Base-by-base conservation (phyloP, 2,888 invertebrate genomes). In the Nebria salina region DNA sequence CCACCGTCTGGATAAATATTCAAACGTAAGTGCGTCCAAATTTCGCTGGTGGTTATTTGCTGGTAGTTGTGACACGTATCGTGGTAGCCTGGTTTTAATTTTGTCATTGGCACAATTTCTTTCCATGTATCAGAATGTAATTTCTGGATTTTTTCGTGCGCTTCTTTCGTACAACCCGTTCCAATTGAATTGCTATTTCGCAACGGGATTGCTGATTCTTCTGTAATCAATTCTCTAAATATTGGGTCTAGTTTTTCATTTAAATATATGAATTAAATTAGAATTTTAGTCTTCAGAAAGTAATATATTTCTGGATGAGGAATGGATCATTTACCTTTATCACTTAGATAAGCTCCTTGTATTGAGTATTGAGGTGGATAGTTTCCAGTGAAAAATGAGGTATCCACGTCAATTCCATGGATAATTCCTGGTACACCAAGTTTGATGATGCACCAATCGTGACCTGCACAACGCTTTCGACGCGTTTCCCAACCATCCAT, bases 401-500 rank as follows among this genome's bases (percentile, higher is more conserved):
- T 93, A 84, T 93, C 93, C 0, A 93, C 88, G 65, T 91, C 86
- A 11, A 92, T 85, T 70, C 91, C 92, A 86, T 89, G 88, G 77
- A 93, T 89, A 26, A 90, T 87, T 82, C 92, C 91, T 70, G 91
- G 90, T 0, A 91, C 88, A 41, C 90, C 91, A 41, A 93, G 85
- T 83, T 91, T 91, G 78, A 93, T 86, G 82, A 93, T 91, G 83
- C 92, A 91, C 92, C 92, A 93, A 83, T 93, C 93, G 82, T 93
- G 92, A 0, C 93, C 93, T 0, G 90, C 87, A 26, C 90, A 89
- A 79, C 93, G 88, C 85, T 91, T 92, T 78, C 93, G 89, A 13
- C 93, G 87, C 0, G 93, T 93, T 86, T 93, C 93, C 93, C 93
- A 93, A 0, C 93, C 93, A 83, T 93, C 93, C 93, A 93, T 93